Evolutionary conservation across 2,888 invertebrate genomes (phyloP).

Genomic region (Chloroclystis v-ata): DNA sequence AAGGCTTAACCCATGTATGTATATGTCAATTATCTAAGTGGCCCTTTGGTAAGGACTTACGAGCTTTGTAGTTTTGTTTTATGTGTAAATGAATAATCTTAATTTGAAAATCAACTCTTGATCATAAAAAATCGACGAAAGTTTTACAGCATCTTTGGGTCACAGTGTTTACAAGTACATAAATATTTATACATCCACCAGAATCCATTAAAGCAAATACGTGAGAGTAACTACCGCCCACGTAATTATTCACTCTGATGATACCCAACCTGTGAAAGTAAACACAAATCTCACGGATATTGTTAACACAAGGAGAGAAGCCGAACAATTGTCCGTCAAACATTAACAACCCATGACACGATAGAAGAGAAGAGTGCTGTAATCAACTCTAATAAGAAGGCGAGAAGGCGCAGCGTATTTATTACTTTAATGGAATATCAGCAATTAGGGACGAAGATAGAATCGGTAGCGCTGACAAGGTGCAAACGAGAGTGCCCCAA

Average conservation of each 20-base stretch:
- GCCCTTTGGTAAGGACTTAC: no score
- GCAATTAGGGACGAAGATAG: conserved; percentile 71
- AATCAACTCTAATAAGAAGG: conserved; percentile 71
- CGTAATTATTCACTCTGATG: conserved; percentile 49
- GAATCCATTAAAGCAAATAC: conserved; percentile 40
- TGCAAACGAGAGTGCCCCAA: conserved; percentile 72
- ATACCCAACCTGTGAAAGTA: conserved; percentile 50
- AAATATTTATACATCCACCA: conserved; percentile 27
- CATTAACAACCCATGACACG: conserved; percentile 64
- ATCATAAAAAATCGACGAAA: not conserved
- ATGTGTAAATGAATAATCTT: no score
- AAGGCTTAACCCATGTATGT: no score
- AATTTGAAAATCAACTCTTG: no score
- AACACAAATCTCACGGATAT: conserved; percentile 54
- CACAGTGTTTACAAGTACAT: conserved; percentile 29
- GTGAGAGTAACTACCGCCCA: conserved; percentile 38
- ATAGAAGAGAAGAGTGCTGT: conserved; percentile 67
- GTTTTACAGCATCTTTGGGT: not conserved
- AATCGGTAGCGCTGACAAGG: conserved; percentile 76
- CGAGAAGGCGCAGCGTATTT: conserved; percentile 69
- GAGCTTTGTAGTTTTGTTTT: no score
- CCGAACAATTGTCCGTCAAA: conserved; percentile 58
- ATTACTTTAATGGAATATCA: conserved; percentile 76
- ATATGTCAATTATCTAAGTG: no score
- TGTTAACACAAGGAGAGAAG: conserved; percentile 50